phyloP scores from a whole-genome alignment of 2,113 vertebrate species.

The Hydropotes inermis region DNA sequence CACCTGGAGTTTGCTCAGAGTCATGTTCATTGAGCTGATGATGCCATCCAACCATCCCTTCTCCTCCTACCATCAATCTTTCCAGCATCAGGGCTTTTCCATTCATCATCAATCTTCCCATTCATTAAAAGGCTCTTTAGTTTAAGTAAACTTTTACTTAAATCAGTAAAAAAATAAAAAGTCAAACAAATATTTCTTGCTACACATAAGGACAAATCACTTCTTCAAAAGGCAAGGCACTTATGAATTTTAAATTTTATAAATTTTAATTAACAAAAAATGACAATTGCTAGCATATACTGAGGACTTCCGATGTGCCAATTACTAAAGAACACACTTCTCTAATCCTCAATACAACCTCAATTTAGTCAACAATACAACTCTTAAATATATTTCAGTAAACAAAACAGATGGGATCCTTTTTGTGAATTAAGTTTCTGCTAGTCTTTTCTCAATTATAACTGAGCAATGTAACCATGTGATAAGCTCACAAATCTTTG shows the following conservation, averaged over 20 bases:
- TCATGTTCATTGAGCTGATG: neutral
- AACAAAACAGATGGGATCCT: neutral
- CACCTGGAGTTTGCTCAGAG: neutral
- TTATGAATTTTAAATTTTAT: neutral
- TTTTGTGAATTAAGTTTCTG: neutral
- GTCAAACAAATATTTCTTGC: neutral
- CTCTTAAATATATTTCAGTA: neutral
- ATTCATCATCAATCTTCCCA: neutral
- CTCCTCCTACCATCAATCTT: neutral
- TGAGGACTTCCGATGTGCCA: fast-evolving
- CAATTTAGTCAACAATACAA: neutral
- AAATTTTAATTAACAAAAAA: neutral
- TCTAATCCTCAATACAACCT: neutral
- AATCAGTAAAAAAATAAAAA: neutral
- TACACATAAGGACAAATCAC: neutral
- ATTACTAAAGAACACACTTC: neutral
- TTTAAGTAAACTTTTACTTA: neutral
- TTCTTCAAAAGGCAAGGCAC: neutral
- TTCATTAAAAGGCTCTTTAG: neutral
- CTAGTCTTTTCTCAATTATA: neutral
- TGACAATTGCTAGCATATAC: neutral
- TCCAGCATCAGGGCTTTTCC: neutral
- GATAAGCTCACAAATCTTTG: neutral
- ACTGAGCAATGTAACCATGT: neutral
- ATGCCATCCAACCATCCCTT: neutral